Conservation (phyloP, 2,113 vertebrate species). For the Circaetus cinerascens region DNA sequence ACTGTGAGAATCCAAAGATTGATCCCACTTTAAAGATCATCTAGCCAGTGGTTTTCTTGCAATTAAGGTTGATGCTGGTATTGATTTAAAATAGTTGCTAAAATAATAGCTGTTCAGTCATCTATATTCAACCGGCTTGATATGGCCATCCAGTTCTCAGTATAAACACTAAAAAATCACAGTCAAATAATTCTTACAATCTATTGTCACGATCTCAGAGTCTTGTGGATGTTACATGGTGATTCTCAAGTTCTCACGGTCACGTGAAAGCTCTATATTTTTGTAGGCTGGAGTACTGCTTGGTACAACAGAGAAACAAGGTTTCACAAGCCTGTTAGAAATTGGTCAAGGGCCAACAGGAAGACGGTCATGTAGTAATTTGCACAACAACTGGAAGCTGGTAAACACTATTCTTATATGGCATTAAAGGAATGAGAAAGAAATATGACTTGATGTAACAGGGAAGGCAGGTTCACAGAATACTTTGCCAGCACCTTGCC, state of each 20-base stretch:
- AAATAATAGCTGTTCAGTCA: neutral
- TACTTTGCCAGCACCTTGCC: neutral
- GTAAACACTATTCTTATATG: neutral
- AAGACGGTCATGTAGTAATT: neutral
- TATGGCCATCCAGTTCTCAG: neutral
- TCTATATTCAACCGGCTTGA: neutral
- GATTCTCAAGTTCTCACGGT: neutral
- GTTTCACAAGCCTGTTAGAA: neutral
- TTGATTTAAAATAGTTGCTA: neutral
- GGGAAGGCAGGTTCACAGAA: neutral
- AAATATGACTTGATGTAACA: neutral
- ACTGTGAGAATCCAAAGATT: neutral
- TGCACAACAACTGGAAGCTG: neutral
- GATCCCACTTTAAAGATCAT: neutral
- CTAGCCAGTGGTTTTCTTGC: neutral
- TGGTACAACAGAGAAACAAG: neutral
- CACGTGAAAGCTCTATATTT: neutral
- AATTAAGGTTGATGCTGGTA: neutral
- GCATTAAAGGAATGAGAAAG: neutral
- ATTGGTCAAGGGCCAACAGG: neutral
- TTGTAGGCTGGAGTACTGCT: neutral
- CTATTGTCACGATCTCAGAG: neutral
- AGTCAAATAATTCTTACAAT: neutral
- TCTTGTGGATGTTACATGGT: neutral
- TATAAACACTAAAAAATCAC: neutral